A percentile compares a stretch with the other conserved stretches of the same genome.
These are phyloP conservation scores for Equus quagga DNA, from an alignment of 2,113 vertebrate genomes.

Conservation along the genomic window DNA sequence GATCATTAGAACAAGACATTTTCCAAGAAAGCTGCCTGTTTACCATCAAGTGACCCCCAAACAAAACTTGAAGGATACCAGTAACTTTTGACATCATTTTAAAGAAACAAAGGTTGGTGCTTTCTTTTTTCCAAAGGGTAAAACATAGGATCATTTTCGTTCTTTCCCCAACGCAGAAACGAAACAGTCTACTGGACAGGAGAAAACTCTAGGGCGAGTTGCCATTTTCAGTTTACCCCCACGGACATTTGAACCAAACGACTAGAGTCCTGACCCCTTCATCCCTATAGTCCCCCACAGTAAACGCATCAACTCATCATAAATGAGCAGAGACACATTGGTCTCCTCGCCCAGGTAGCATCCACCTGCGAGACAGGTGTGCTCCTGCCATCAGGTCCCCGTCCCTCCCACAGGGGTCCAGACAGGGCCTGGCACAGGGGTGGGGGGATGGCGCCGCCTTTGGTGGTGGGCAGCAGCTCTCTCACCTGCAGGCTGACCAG, in stretches of 20 bases:
- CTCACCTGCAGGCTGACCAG: no score
- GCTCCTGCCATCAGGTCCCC: no score
- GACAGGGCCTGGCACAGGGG: no score
- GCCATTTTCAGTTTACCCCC: not conserved
- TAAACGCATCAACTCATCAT: not conserved
- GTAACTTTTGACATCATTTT: not conserved
- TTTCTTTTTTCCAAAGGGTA: not conserved
- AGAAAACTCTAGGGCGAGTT: not conserved
- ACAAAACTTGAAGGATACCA: not conserved
- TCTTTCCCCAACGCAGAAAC: not conserved
- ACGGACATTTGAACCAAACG: not conserved
- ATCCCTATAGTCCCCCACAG: not conserved
- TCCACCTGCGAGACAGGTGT: no score
- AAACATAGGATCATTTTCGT: not conserved
- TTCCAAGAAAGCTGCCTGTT: no score
- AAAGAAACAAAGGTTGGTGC: not conserved
- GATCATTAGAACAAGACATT: no score
- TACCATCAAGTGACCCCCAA: not conserved
- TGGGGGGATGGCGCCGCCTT: no score
- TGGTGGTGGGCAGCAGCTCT: no score
- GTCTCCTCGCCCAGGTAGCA: not conserved
- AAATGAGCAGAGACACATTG: not conserved
- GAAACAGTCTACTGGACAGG: not conserved
- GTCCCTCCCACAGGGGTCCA: no score
- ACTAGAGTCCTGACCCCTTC: accelerated